A percentile compares a stretch with the other conserved stretches of the same genome.
Conservation (phyloP, 2,888 invertebrate species). For the Antheraea yamamai region DNA sequence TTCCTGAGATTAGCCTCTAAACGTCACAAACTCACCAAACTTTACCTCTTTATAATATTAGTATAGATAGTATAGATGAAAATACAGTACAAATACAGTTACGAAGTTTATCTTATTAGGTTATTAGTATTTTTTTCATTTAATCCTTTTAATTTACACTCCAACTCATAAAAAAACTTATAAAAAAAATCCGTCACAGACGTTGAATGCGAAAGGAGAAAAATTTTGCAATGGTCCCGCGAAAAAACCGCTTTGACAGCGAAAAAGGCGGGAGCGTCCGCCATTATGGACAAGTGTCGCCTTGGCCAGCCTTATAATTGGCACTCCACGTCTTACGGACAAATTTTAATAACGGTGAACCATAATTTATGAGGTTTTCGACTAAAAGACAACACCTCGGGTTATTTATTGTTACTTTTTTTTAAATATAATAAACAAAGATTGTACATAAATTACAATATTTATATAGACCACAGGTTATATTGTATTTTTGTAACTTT, state of each 20-base stretch:
- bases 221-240: constrained; percentile 53
- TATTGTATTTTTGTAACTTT: background rate
- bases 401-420: background rate
- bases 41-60: no score
- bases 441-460: background rate
- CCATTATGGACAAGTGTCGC: constrained; percentile 86
- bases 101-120: no score
- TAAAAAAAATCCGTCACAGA: constrained; percentile 2
- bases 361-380: constrained; percentile 2
- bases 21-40: no score
- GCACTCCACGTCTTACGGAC: constrained; percentile 3
- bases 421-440: background rate
- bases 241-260: constrained; percentile 79
- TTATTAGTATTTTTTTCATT: no score
- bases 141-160: no score
- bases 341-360: constrained; percentile 16
- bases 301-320: constrained; percentile 23
- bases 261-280: constrained; percentile 77
- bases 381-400: constrained; percentile 14
- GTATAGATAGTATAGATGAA: no score
- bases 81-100: no score
- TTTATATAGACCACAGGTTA: background rate
- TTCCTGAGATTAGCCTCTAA: no score
- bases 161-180: no score
- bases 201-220: constrained; percentile 2